Percentiles rank a stretch among this genome's conserved stretches.
These are phyloP conservation scores for Charadrius vociferus DNA, from an alignment of 2,113 vertebrate species.

Conservation along the genomic window DNA sequence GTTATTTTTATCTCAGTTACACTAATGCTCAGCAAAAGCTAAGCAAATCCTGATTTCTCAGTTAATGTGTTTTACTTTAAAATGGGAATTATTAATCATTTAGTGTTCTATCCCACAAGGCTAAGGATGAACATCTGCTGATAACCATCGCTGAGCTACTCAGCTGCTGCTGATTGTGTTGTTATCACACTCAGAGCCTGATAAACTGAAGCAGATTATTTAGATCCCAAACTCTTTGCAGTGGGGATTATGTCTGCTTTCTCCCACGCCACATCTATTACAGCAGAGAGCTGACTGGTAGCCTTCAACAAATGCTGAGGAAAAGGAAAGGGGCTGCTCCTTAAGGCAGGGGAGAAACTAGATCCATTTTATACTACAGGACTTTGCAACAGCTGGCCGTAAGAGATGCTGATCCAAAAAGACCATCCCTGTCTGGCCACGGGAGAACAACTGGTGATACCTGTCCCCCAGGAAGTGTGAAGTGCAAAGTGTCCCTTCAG, in stretches of 20 bases:
- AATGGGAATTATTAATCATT: slow-evolving; percentile 47
- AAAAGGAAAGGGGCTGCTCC: not conserved
- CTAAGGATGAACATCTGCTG: slow-evolving; percentile 34
- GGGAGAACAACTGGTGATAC: not conserved
- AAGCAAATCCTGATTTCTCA: slow-evolving; percentile 18
- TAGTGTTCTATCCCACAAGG: not conserved
- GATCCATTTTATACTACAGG: not conserved
- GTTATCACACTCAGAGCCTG: not conserved
- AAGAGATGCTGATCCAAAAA: not conserved
- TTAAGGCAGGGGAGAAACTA: not conserved
- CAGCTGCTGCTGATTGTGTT: not conserved
- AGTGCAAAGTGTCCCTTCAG: not conserved
- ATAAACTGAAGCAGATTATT: slow-evolving; percentile 50
- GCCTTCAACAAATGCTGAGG: not conserved
- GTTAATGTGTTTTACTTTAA: slow-evolving; percentile 22
- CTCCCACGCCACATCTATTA: not conserved
- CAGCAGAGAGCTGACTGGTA: not conserved
- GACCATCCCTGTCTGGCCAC: not conserved
- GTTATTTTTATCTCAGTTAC: slow-evolving; percentile 5
- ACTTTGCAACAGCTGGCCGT: not conserved
- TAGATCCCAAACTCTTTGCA: not conserved
- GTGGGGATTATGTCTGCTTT: slow-evolving; percentile 12
- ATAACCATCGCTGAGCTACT: slow-evolving; percentile 37
- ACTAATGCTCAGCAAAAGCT: not conserved
- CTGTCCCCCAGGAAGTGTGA: not conserved